A percentile compares a stretch with the other conserved stretches of the same genome.
Evolutionary conservation across 2,888 invertebrate genomes (phyloP).

Genomic region (Hermodice carunculata): DNA sequence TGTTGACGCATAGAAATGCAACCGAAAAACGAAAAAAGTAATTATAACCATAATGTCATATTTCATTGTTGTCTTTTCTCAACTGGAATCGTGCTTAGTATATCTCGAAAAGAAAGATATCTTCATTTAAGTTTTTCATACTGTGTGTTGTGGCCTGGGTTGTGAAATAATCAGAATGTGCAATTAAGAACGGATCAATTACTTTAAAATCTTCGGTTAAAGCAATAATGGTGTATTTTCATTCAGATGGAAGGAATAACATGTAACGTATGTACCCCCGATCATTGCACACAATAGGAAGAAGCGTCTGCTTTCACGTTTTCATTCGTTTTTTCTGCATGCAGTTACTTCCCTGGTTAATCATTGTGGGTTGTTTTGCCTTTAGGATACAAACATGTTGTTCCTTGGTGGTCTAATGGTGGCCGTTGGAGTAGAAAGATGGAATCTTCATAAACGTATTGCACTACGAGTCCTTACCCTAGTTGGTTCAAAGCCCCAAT

Average conservation of each 20-base stretch:
- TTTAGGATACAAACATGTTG: constrained; percentile 66
- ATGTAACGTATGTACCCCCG: no score
- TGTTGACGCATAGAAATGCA: no score
- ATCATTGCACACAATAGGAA: neutral
- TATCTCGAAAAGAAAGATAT: no score
- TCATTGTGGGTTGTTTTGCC: constrained; percentile 44
- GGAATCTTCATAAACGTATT: constrained; percentile 88
- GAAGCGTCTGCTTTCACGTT: neutral
- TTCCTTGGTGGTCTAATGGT: constrained; percentile 86
- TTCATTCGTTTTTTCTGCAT: constrained; percentile 2
- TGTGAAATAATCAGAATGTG: no score
- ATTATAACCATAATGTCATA: no score
- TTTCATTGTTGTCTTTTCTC: no score
- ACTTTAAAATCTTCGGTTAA: neutral
- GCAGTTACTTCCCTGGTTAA: constrained; percentile 31
- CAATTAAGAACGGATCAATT: no score
- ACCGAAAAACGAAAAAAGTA: no score
- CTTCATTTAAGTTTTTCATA: no score
- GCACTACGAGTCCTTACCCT: constrained; percentile 86
- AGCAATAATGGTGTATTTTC: neutral
- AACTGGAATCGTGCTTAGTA: no score
- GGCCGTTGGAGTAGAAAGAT: constrained; percentile 90
- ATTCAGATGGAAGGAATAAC: no score
- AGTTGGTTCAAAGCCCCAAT: constrained; percentile 72
- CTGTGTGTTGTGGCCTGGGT: no score